Conservation (phyloP, 2,113 vertebrate species). For the Phalacrocorax carbo region DNA sequence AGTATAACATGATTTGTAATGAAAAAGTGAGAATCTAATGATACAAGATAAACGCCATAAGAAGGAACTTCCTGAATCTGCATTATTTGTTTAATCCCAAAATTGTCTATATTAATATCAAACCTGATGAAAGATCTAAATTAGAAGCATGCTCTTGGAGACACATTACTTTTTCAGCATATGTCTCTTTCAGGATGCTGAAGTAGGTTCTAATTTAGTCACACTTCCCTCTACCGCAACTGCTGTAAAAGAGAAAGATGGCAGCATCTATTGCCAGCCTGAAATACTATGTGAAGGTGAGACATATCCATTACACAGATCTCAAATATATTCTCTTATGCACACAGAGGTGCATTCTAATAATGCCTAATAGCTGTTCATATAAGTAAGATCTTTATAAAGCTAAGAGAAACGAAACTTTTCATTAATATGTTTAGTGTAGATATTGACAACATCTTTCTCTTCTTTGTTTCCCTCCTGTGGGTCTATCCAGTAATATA, state of each 20-base stretch:
- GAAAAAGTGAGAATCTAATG: neutral
- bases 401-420: neutral
- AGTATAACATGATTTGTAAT: neutral
- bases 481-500: neutral
- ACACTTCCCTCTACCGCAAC: constrained; percentile 77
- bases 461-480: neutral
- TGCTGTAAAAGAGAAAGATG: constrained; percentile 86
- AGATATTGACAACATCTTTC: neutral
- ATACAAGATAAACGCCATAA: neutral
- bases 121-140: neutral
- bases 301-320: neutral
- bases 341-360: neutral
- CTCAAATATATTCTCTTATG: neutral
- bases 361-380: neutral
- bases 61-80: neutral
- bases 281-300: constrained; percentile 87
- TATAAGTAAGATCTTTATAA: neutral
- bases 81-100: neutral
- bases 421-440: neutral
- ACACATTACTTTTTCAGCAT: neutral
- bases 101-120: neutral
- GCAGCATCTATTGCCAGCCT: constrained; percentile 80
- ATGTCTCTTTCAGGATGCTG: constrained; percentile 72
- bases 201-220: constrained; percentile 82
- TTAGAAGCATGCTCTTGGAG: neutral